phyloP scores from a whole-genome alignment of 2,888 invertebrate species.

The Ectemnius lituratus region DNA sequence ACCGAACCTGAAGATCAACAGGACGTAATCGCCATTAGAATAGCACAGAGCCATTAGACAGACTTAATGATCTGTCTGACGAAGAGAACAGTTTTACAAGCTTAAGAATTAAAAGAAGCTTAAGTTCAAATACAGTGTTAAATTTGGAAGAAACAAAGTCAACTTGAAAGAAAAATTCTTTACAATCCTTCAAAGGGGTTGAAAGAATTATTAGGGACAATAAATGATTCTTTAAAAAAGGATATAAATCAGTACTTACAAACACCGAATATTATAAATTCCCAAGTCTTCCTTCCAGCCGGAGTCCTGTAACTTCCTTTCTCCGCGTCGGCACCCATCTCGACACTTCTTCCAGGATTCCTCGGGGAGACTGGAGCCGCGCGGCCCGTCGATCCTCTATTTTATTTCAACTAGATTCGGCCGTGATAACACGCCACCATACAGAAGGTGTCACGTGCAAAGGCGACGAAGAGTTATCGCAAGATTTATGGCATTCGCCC shows the following conservation, averaged over 20 bases:
- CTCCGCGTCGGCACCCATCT: slow-evolving; percentile 36
- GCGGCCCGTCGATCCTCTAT: slow-evolving; percentile 8
- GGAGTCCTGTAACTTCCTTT: slow-evolving; percentile 60
- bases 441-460: not conserved
- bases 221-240: not conserved
- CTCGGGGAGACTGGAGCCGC: slow-evolving; percentile 11
- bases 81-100: too few species aligned
- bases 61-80: too few species aligned
- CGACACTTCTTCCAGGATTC: not conserved
- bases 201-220: too few species aligned
- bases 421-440: slow-evolving; percentile 32
- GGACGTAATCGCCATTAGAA: not conserved
- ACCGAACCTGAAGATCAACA: slow-evolving; percentile 36
- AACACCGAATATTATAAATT: slow-evolving; percentile 57
- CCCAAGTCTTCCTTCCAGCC: slow-evolving; percentile 63
- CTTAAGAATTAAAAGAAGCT: too few species aligned
- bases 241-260: slow-evolving; percentile 51
- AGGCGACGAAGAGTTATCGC: slow-evolving; percentile 24
- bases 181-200: too few species aligned
- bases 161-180: too few species aligned
- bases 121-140: too few species aligned
- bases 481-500: slow-evolving; percentile 28
- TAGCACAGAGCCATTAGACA: not conserved
- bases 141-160: too few species aligned
- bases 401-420: slow-evolving; percentile 19